Base-by-base conservation (phyloP, 2,113 vertebrate species). In the Cyanoramphus novaezelandiae region DNA sequence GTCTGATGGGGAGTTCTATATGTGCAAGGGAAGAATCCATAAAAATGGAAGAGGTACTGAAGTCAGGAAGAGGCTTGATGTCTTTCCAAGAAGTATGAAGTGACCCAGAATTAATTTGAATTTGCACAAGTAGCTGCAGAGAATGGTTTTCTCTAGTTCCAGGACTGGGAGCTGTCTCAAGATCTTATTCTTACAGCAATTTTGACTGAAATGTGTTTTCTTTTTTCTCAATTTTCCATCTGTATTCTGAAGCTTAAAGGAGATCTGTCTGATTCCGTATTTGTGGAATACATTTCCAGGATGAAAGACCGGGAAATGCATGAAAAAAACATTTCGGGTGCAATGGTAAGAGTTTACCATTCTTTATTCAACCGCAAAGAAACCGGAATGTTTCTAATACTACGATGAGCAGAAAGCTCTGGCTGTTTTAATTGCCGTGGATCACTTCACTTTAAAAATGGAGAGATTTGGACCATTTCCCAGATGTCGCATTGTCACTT, bases 401-500 rank as follows among this genome's bases (percentile, higher is more conserved):
- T 62, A 19, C 7, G 44, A 72, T 31, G 41, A 92, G n/a, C 23
- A 89, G 77, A 96, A 89, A 96, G 37, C 52, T 92, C 57, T 88
- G 65, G 9, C 49, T 92, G 75, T 80, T 80, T 92, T 84, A 82
- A 76, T 49, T 93, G 69, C 37, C 9, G 4, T 72, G 52, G 80
- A 96, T 17, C 21, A 49, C 49, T 90, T 93, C 60, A 72, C 65
- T 84, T 93, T 20, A 79, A 81, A 96, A 94, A 84, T 33, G 11
- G 47, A 69, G 20, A 65, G 25, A 85, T 87, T 91, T 97, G 95
- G 93, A 93, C 16, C 44, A 5, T 76, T 91, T 95, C 95, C 92
- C 89, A 85, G 72, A 88, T 97, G 94, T 71, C 35, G 0, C 57
- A 39, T 65, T 96, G 95, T 95, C 96, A 96, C 77, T 94, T 94